Evolutionary conservation across 2,888 invertebrate species (phyloP), one percentile per base, ranked within the genome.

Genomic region (Strigamia transsilvanica): DNA sequence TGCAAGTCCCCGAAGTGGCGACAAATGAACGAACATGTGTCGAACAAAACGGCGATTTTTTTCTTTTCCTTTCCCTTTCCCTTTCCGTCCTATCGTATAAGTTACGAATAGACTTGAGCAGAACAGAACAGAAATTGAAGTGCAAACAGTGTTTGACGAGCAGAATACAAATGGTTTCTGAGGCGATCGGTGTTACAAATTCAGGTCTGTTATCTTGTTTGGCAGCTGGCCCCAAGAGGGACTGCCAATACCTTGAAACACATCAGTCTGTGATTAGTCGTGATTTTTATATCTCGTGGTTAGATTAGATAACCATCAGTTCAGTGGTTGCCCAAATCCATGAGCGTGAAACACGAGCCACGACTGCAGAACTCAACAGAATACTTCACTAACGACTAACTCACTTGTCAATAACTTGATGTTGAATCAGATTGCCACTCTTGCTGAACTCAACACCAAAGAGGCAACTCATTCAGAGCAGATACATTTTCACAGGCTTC

Each of bases 1-100:
- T 73, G 73, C 32, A 18, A 73, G 73, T 73, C 73, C 73, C 73
- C n/a, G 23, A 73, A 73, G 73, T 73, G 73, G 73, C 73, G 73
- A 73, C 73, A 73, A 73, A 73, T 73, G 73, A 73, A 73, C 27
- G 73, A 73, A 73, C 73, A 73, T 73, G 73, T 73, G 73, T 73
- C 73, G 73, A 73, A 73, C 73, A 32, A 32, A 73, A 73, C 27
- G 73, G 23, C 73, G 13, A 73, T 73, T 32, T 73, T 73, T 73
- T 73, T 27, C 27, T 27, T 32, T 73, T n/a, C 73, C 27, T 73
- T 73, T 18, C n/a, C 21, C 5, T 12, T 46, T 13, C 38, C 6
- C 56, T n/a, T 18, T 56, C n/a, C 21, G 4, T 18, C 9, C 56
- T 56, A 18, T 18, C 56, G 56, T 18, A 38, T 38, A 9, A 18